Evolutionary conservation across 2,113 vertebrate species (phyloP), one percentile per base, ranked within the genome.

Genomic region (Callospermophilus lateralis): DNA sequence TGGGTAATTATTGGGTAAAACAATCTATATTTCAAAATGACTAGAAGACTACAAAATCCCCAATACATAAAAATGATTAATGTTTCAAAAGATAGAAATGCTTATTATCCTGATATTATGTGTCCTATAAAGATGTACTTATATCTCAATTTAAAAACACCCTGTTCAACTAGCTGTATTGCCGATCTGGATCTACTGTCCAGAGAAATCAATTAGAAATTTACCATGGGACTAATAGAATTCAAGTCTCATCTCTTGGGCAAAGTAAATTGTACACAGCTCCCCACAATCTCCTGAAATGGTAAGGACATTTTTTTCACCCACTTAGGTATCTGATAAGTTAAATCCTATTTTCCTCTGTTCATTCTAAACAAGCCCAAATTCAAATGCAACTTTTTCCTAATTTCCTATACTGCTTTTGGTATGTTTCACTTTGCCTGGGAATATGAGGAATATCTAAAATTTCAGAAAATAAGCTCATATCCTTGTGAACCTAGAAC

Each of bases 221-320:
- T 32, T 78, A 24, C 39, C 61, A 13, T 77, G 20, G 26, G 34
- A 70, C 6, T 53, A 91, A 53, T 0, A 32, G 34, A 77, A 94
- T 16, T 70, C 84, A 77, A n/a, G 63, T 94, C 15, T 6, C 53
- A 48, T 89, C n/a, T 85, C 51, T 73, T 93, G 22, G 42, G 68
- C 53, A 89, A 84, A 93, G 37, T 68, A 89, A 95, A 13, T 90
- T 80, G 79, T 63, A 32, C 55, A 73, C 53, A 88, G 42, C 8
- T 63, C 17, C 20, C 84, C 15, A 10, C 12, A 51, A 61, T 39
- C 8, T 6, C 30, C 7, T 65, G 19, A 89, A 73, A 92, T 48
- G 45, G 20, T 61, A 42, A 81, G 11, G 13, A 90, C 8, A 37
- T 58, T 51, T 63, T 51, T 39, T 58, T 63, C 12, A 45, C 4